Base-by-base conservation (phyloP, 2,888 invertebrate species). In the Clanis bilineata region DNA sequence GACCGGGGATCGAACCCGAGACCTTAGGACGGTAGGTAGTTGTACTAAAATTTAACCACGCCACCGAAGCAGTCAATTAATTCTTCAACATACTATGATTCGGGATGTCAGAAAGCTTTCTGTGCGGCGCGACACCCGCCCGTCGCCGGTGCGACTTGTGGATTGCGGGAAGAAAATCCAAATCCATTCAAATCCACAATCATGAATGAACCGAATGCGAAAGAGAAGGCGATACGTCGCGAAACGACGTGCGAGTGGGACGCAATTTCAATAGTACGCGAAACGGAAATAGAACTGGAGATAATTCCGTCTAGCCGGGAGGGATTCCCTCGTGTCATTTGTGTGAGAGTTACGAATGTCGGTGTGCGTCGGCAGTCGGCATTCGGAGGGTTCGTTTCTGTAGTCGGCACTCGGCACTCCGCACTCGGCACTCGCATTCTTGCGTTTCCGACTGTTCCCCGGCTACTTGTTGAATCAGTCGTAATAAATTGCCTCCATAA, bases 281-380 rank as follows among this genome's bases (percentile, higher is more conserved):
- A 89, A 90, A 92, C 89, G 89, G 91, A 90, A 91, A 92, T 91
- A 91, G 90, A 89, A 85, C 77, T 82, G 84, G 88, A 90, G 90
- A 90, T 90, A 88, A 91, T 88, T 91, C 90, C 85, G 92, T 92
- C 92, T 92, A 90, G 92, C 87, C 88, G 84, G 82, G 88, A 91
- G 92, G 92, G 91, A 90, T 89, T 91, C 90, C 92, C 92, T 87
- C 86, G 86, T 91, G 92, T 89, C 92, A 91, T 78, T 90, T 86
- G 91, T 92, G 91, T 90, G 79, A 80, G 86, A 77, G 82, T 84
- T 85, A 76, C 82, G 80, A 87, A 78, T 88, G 90, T 86, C 76
- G 80, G 88, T 80, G 89, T 86, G 82, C 77, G 81, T 71, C 72
- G 41, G 41, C 18, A 41, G 18, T 18, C 41, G 18, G 67, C 69